Conservation (phyloP, 2,113 vertebrate species). For the Leuciscus idus region DNA sequence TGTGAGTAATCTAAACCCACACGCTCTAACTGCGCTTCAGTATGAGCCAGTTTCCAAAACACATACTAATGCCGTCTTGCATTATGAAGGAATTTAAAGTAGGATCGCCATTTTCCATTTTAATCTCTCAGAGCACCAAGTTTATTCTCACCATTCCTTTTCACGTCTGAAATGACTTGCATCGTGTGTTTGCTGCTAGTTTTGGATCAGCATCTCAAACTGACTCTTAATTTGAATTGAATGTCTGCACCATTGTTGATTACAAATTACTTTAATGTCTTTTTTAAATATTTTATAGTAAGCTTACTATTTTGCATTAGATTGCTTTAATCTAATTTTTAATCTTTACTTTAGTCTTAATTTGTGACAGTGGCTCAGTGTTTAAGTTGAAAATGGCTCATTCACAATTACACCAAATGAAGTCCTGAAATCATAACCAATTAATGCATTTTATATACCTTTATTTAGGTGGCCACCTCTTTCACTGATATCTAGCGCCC, state of each 20-base stretch:
- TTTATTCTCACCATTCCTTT: neutral
- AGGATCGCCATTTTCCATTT: neutral
- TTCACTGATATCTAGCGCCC: neutral
- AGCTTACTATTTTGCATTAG: neutral
- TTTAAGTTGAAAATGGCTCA: neutral
- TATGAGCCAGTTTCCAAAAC: constrained; percentile 22
- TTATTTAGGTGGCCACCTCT: neutral
- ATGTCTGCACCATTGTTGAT: neutral
- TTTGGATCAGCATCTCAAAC: neutral
- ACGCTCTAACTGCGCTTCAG: neutral
- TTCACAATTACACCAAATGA: neutral
- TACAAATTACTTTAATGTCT: neutral
- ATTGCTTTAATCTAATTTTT: neutral
- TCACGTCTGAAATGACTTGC: neutral
- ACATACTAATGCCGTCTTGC: neutral
- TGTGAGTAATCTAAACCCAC: constrained; percentile 39
- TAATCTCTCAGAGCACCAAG: neutral
- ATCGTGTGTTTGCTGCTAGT: neutral
- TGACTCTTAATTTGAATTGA: neutral
- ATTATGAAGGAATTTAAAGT: neutral
- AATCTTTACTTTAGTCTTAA: neutral
- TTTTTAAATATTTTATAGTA: neutral
- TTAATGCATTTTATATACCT: neutral
- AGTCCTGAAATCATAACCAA: neutral
- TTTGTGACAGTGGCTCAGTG: neutral